Evolutionary conservation across 1,140 invertebrate species (phyloP), one percentile per base, ranked within the genome.

Genomic region (Trissolcus basalis): DNA sequence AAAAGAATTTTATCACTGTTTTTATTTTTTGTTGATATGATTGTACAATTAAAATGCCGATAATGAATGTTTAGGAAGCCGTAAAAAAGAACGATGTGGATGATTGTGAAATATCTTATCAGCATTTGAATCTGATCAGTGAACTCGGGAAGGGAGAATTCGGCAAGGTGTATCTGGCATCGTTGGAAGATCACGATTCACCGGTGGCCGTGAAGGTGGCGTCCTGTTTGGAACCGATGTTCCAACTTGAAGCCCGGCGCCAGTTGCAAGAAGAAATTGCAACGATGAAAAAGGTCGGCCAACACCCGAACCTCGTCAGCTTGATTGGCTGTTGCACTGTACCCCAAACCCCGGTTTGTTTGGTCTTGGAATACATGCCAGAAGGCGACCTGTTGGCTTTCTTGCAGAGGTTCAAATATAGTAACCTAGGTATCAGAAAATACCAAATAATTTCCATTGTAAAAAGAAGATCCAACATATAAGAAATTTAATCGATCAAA

Each of bases 281-380:
- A 14, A 94, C 95, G 85, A 91, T 96, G 86, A 96, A 95, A 84
- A 90, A 90, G 32, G 92, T 95, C 1, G 94, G 94, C 0, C 86
- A 89, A 0, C 95, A 97, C 85, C 90, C 90, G 10, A 93, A 96
- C 84, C 91, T 97, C 16, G 94, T 97, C 4, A 90, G 90, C 47
- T 88, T 97, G 45, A 83, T 96, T 1, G 95, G 92, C 0, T 96
- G 93, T 79, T 96, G 94, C 77, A 95, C 94, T 0, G 85, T 89
- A n/a, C 84, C 88, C 43, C 87, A 90, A 68, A 80, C 76, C 58
- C 94, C 91, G 11, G 91, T 90, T 79, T 92, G 92, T 35, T 91
- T 96, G 50, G 89, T 96, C 0, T 91, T 96, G 86, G 95, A 96
- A 81, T 95, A 93, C 79, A 92, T 95, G 12, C 91, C 93, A 0